Evolutionary conservation across 2,888 invertebrate species (phyloP).

Genomic region (Drosophila pegasa): DNA sequence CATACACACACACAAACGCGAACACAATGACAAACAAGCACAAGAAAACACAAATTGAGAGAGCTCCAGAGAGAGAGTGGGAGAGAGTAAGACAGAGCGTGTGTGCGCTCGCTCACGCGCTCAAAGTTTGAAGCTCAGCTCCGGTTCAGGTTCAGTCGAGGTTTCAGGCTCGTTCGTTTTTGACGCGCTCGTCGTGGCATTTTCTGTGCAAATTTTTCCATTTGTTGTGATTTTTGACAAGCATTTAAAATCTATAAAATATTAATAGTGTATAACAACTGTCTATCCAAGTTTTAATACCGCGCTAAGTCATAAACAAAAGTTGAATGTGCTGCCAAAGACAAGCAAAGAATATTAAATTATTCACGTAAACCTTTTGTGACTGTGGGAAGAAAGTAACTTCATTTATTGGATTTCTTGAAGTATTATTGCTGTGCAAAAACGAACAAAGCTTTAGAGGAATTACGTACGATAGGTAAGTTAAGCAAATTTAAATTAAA

Average conservation of each 20-base stretch:
- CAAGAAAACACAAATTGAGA: slow-evolving; percentile 1
- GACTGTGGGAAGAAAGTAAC: slow-evolving; percentile 26
- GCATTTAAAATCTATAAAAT: slow-evolving; percentile 22
- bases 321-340: not conserved
- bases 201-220: slow-evolving; percentile 8
- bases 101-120: slow-evolving; percentile 17
- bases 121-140: slow-evolving; percentile 55
- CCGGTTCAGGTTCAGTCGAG: slow-evolving; percentile 57
- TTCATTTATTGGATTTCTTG: slow-evolving; percentile 11
- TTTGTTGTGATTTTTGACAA: slow-evolving; percentile 17
- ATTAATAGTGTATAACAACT: slow-evolving; percentile 19
- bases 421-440: not conserved
- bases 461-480: slow-evolving; percentile 28
- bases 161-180: slow-evolving; percentile 59
- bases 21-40: slow-evolving; percentile 2
- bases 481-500: not conserved
- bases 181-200: slow-evolving; percentile 48
- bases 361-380: slow-evolving; percentile 20
- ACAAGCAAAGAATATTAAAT: not conserved
- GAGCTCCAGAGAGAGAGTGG: slow-evolving; percentile 1
- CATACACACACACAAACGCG: slow-evolving; percentile 44
- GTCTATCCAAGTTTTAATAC: slow-evolving; percentile 9
- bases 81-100: slow-evolving; percentile 15
- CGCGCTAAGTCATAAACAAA: slow-evolving; percentile 3
- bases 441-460: not conserved